Percentiles rank a stretch among this genome's conserved stretches.
phyloP scores from a whole-genome alignment of 2,888 invertebrate genomes.

The Myathropa florea region DNA sequence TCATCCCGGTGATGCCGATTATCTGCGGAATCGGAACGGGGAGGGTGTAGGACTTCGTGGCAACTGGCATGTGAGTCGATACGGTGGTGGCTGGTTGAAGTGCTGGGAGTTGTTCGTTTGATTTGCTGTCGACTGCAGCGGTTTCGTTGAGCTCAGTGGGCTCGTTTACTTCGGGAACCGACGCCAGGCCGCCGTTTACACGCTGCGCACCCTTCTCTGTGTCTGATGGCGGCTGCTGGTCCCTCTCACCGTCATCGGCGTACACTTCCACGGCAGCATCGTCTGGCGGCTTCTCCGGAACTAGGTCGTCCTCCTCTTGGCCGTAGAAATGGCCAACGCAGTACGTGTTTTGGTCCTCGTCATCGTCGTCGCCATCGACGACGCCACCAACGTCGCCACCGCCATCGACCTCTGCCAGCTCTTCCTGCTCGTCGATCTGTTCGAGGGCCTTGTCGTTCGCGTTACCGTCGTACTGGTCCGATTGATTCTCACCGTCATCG shows the following conservation, averaged over 20 bases:
- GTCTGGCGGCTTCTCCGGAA: slow-evolving; percentile 16
- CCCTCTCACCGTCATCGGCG: background rate
- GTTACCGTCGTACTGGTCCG: slow-evolving; percentile 25
- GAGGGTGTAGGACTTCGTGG: slow-evolving; percentile 54
- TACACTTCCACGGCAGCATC: background rate
- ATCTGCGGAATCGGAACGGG: slow-evolving; percentile 64
- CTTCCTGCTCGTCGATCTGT: background rate
- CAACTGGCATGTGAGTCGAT: slow-evolving; percentile 67
- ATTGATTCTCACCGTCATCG: background rate
- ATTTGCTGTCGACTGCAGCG: background rate
- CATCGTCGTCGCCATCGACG: background rate
- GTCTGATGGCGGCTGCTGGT: background rate
- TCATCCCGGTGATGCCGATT: slow-evolving; percentile 50
- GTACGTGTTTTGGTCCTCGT: slow-evolving; percentile 71
- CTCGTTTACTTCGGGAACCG: slow-evolving; percentile 34
- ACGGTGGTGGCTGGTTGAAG: slow-evolving; percentile 57
- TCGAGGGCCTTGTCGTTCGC: background rate
- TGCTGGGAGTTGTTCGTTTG: background rate
- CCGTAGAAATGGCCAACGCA: slow-evolving; percentile 67
- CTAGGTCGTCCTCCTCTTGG: slow-evolving; percentile 43
- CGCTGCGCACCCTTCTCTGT: background rate
- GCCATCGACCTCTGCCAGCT: slow-evolving; percentile 40
- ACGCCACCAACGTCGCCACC: background rate
- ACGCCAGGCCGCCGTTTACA: background rate
- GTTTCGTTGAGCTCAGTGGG: background rate